Percentiles rank a stretch among this genome's conserved stretches.
Evolutionary conservation across 64 coral and sea anemone genomes (phyloP).

Genomic region (Anthopleura sola): DNA sequence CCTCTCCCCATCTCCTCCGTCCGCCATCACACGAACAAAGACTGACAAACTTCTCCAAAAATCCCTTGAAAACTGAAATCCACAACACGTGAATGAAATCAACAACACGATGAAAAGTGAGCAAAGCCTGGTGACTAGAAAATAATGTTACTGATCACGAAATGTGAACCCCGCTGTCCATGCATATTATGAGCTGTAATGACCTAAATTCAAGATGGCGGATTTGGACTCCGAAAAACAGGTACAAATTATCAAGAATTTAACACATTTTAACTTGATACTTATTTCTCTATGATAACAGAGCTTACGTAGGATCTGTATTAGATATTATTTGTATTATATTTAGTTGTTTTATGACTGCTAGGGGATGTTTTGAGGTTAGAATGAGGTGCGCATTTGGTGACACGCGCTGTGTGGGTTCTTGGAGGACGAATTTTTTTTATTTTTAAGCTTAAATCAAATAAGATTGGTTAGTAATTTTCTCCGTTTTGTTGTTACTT

Average conservation of each 20-base stretch:
- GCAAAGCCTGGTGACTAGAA: conserved; percentile 20
- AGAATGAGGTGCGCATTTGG: neutral
- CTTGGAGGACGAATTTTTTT: neutral
- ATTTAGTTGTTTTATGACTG: neutral
- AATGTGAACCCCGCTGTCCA: neutral
- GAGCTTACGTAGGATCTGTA: neutral
- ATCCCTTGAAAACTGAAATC: neutral
- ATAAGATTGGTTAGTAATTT: too few relatives aligned
- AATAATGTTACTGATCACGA: neutral
- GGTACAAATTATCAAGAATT: neutral
- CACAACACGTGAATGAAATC: neutral
- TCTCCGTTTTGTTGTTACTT: too few relatives aligned
- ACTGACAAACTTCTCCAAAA: neutral
- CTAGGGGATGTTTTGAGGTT: neutral
- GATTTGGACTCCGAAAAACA: neutral
- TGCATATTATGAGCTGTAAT: neutral
- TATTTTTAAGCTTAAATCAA: too few relatives aligned
- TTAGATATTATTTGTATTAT: neutral
- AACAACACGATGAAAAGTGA: neutral
- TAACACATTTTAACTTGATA: neutral
- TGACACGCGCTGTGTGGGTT: neutral
- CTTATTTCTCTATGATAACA: neutral
- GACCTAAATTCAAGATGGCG: neutral
- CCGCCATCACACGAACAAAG: conserved; percentile 6
- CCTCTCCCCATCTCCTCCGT: conserved; percentile 9